Evolutionary conservation across 2,113 vertebrate species (phyloP), one percentile per base, ranked within the genome.

Genomic region (Peromyscus maniculatus): DNA sequence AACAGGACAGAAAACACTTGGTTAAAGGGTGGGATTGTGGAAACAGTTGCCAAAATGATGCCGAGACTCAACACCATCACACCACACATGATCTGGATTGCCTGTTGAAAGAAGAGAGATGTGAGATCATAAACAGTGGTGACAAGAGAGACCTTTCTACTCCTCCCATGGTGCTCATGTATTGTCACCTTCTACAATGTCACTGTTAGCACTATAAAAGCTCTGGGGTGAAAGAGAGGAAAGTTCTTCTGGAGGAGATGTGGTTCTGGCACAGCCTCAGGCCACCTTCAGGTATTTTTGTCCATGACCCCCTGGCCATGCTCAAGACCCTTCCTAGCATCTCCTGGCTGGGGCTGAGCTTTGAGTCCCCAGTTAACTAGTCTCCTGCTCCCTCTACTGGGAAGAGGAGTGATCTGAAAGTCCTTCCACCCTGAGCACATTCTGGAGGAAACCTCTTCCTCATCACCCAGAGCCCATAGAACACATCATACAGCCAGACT

Each of bases 41-140:
- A 16, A 88, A 36, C 64, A 79, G 24, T 87, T 28, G 12, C 75
- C 62, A 97, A 75, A 10, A 95, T 62, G 49, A 97, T 49, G 9
- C 97, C 97, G 55, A 97, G 5, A 91, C 52, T 36, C 91, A 97
- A 19, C 19, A 97, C 11, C 86, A 95, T 84, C 46, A 33, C 5
- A 1, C 88, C 96, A 39, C 94, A 95, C 49, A 97, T 26, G 79
- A 97, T 97, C 94, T 97, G 97, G 64, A 97, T 69, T 1, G 84
- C 33, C 97, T 97, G 93, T 96, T 57, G 79, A n/a, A 36, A 91
- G 31, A 91, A 66, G 26, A 57, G 26, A 82, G 39, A 69, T 1
- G 0, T 28, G 33, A 24, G 66, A 52, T 93, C 64, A 55, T 67
- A 64, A 31, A 0, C 10, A 66, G 57, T 5, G 17, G 24, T 28